Conservation (phyloP, 2,888 invertebrate species). For the Cheilosia scutellata region DNA sequence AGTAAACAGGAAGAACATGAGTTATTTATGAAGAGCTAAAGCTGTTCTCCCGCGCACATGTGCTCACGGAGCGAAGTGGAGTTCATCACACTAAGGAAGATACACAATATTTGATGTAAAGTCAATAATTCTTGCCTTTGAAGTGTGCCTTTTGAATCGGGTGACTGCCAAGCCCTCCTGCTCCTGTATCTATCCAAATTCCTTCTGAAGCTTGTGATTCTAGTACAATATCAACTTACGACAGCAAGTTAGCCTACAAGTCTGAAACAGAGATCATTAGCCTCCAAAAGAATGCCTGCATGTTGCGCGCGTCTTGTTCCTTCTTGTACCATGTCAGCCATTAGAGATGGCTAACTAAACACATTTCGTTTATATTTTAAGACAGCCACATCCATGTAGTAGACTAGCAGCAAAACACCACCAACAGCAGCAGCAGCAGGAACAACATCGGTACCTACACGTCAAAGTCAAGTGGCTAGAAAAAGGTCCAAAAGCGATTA, state of each 20-base stretch:
- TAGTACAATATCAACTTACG: too few species aligned
- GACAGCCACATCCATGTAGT: conserved; percentile 13
- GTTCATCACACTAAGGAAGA: not conserved
- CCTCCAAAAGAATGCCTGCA: conserved; percentile 64
- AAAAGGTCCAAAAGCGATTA: conserved; percentile 50
- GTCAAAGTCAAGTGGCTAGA: conserved; percentile 53
- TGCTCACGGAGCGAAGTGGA: not conserved
- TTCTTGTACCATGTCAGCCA: conserved; percentile 59
- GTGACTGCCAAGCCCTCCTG: not conserved
- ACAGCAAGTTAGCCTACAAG: conserved; percentile 28
- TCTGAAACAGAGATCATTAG: conserved; percentile 68
- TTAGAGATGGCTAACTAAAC: conserved; percentile 71
- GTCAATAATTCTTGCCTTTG: conserved; percentile 22
- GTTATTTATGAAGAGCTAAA: conserved; percentile 55
- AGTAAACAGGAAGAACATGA: conserved; percentile 63
- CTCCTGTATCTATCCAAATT: too few species aligned
- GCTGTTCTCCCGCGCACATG: not conserved
- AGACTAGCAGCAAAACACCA: not conserved
- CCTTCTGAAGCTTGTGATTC: too few species aligned
- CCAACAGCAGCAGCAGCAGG: conserved; percentile 33
- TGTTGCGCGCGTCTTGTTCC: conserved; percentile 24
- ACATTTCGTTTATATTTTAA: conserved; percentile 41
- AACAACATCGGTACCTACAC: conserved; percentile 31
- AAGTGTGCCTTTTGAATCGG: conserved; percentile 10
- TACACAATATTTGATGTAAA: not conserved